A percentile compares a stretch with the other conserved stretches of the same genome.
Conservation (phyloP, 2,888 invertebrate species). For the Argyresthia albistria region DNA sequence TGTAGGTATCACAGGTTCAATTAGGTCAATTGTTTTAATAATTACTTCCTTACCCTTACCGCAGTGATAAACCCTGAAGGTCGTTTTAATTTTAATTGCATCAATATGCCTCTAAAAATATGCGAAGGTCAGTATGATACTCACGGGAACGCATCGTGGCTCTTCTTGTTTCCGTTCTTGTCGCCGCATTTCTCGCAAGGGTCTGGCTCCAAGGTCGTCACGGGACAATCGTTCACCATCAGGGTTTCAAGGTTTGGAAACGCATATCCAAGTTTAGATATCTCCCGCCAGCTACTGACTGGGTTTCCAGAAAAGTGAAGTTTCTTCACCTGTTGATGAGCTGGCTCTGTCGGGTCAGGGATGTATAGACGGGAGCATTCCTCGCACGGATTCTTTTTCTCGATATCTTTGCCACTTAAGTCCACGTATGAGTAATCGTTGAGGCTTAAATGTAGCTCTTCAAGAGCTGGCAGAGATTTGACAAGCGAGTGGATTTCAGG, state of each 20-base stretch:
- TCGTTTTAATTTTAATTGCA: not conserved
- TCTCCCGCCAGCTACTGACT: slow-evolving; percentile 87
- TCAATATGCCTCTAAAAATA: too few relatives aligned
- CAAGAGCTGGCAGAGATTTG: slow-evolving; percentile 82
- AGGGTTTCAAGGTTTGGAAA: slow-evolving; percentile 90
- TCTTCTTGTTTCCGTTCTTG: slow-evolving; percentile 61
- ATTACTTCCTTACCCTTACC: slow-evolving; percentile 4
- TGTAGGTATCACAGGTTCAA: slow-evolving; percentile 28
- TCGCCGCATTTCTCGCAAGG: slow-evolving; percentile 71
- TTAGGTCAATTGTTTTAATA: slow-evolving; percentile 41
- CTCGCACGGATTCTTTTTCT: slow-evolving; percentile 50
- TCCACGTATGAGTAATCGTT: slow-evolving; percentile 89
- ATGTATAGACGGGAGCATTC: slow-evolving; percentile 49
- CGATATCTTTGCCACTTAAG: slow-evolving; percentile 62
- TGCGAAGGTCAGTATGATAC: slow-evolving; percentile 19
- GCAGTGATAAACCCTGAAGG: not conserved
- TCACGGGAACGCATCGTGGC: slow-evolving; percentile 75
- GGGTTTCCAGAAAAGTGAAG: slow-evolving; percentile 92
- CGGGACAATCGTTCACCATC: slow-evolving; percentile 89
- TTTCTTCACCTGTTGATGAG: slow-evolving; percentile 80
- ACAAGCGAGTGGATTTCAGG: slow-evolving; percentile 83
- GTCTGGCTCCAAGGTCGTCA: slow-evolving; percentile 75
- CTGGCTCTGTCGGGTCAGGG: slow-evolving; percentile 39
- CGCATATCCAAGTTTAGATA: slow-evolving; percentile 85
- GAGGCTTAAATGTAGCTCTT: slow-evolving; percentile 93